These are phyloP conservation scores for Drosophila paracracens DNA, from an alignment of 2,888 invertebrate species.

Conservation along the genomic window DNA sequence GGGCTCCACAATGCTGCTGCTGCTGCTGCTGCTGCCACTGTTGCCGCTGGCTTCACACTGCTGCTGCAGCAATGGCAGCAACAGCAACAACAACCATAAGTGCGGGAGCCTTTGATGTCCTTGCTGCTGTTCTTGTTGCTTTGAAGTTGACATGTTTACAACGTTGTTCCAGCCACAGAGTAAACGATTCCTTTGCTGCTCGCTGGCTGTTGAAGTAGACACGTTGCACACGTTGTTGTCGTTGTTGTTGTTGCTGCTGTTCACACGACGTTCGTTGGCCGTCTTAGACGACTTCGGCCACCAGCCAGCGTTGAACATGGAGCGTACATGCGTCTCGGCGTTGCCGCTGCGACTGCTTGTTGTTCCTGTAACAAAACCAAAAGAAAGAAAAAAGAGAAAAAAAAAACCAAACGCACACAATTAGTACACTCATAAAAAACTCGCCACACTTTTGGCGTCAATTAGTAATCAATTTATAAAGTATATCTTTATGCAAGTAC, in stretches of 20 bases:
- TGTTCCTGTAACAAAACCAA: constrained; percentile 38
- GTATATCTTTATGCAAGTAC: not conserved
- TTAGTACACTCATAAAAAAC: constrained; percentile 24
- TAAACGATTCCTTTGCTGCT: constrained; percentile 6
- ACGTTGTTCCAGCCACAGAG: constrained; percentile 4
- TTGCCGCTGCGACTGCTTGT: constrained; percentile 69
- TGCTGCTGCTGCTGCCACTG: constrained; percentile 53
- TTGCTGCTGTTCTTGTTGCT: constrained; percentile 57
- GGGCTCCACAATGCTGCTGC: constrained; percentile 82
- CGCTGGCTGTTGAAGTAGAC: not conserved
- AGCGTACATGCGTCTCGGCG: constrained; percentile 75
- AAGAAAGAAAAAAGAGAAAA: not conserved
- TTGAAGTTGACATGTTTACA: constrained; percentile 61
- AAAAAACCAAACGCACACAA: constrained; percentile 29
- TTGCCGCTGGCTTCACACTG: constrained; percentile 55
- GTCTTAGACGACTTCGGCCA: constrained; percentile 70
- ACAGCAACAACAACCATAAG: constrained; percentile 78
- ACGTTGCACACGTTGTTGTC: not conserved
- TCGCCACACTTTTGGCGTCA: not conserved
- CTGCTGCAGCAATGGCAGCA: constrained; percentile 53
- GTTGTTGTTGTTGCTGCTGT: constrained; percentile 9
- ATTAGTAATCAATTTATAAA: not conserved
- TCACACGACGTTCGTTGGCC: constrained; percentile 59
- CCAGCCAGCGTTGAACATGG: constrained; percentile 63
- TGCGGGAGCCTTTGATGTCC: constrained; percentile 63